Evolutionary conservation across 2,797 vertebrate species (phyloP).

Genomic region (Anniella stebbinsi): DNA sequence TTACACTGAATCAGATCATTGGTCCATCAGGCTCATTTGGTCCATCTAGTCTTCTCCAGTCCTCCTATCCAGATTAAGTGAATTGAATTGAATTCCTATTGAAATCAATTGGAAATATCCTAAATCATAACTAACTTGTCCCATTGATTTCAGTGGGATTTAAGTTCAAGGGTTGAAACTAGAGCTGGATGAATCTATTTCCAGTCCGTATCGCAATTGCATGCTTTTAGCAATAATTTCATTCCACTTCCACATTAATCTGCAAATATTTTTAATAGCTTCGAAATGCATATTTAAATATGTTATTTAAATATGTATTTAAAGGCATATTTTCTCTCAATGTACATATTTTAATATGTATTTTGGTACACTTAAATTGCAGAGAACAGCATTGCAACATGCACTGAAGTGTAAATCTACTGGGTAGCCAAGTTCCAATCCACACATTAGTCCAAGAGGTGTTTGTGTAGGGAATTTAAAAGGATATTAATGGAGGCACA

Average conservation of each 20-base stretch:
- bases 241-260: background rate
- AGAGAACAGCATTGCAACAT: background rate
- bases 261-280: background rate
- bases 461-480: background rate
- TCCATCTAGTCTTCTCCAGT: background rate
- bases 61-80: background rate
- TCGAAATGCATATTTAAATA: background rate
- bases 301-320: background rate
- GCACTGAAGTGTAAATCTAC: background rate
- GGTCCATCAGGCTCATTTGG: background rate
- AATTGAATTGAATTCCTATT: background rate
- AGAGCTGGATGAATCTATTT: background rate
- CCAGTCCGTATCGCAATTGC: background rate
- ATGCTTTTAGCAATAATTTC: background rate
- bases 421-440: background rate
- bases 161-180: background rate
- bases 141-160: background rate
- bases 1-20: background rate
- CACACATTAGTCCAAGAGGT: background rate
- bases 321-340: background rate
- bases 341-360: background rate
- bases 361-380: background rate
- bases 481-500: no score
- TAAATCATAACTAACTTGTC: background rate
- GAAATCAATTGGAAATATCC: background rate